A percentile compares a stretch with the other conserved stretches of the same genome.
These are phyloP conservation scores for Hermatobates lingyangjiaoensis DNA, from an alignment of 1,140 invertebrate genomes.

Conservation along the genomic window DNA sequence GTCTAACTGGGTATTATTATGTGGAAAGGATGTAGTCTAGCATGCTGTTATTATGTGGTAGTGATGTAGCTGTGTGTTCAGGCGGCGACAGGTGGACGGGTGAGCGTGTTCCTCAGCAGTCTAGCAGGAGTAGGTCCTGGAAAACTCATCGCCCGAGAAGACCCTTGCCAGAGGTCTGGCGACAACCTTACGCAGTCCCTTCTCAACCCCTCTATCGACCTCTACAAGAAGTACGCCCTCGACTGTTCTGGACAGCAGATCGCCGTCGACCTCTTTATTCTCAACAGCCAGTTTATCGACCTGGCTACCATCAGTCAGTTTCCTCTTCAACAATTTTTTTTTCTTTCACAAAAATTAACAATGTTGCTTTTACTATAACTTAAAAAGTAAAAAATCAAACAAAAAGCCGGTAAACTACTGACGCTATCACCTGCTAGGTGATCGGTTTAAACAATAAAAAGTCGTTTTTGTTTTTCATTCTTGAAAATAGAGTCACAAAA, in stretches of 20 bases:
- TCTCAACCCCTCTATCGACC: conserved; percentile 91
- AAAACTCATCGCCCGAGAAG: conserved; percentile 62
- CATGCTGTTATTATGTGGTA: too few species aligned
- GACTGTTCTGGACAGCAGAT: conserved; percentile 94
- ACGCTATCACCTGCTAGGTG: too few species aligned
- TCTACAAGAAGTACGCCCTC: conserved; percentile 90
- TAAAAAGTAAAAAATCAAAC: too few species aligned
- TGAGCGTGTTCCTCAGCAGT: conserved; percentile 84
- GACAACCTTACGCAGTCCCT: conserved; percentile 51
- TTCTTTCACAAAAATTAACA: too few species aligned
- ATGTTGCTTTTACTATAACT: too few species aligned
- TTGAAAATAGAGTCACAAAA: too few species aligned
- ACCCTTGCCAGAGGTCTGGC: conserved; percentile 59
- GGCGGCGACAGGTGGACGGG: conserved; percentile 78
- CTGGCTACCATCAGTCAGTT: conserved; percentile 75
- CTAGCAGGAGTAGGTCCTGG: conserved; percentile 84
- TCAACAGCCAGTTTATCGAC: conserved; percentile 87
- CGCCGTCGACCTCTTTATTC: conserved; percentile 84
- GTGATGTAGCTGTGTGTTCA: conserved; percentile 26
- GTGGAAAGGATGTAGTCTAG: not conserved
- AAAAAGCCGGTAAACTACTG: too few species aligned
- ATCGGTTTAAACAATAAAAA: too few species aligned
- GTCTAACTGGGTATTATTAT: not conserved
- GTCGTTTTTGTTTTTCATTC: too few species aligned
- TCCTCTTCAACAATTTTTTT: too few species aligned